Percentiles rank a stretch among this genome's conserved stretches.
These are phyloP conservation scores for Antennarius maculatus DNA, from an alignment of 2,797 vertebrate species.

Conservation along the genomic window DNA sequence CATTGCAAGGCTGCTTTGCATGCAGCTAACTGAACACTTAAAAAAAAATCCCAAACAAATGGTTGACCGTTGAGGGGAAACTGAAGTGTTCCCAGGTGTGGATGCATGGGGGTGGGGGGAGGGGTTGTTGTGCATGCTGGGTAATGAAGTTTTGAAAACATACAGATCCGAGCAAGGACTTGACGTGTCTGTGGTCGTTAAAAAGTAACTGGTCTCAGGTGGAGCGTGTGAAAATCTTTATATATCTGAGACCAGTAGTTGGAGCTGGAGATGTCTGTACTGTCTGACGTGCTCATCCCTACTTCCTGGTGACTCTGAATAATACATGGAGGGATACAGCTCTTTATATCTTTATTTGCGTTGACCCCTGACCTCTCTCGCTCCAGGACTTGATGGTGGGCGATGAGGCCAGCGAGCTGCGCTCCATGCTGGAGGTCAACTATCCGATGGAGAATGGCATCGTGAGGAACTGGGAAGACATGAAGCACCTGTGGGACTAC, in stretches of 20 bases:
- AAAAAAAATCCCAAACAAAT: constrained; percentile 7
- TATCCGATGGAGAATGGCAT: constrained; percentile 90
- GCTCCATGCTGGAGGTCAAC: constrained; percentile 86
- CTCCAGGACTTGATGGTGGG: constrained; percentile 87
- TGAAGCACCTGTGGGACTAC: constrained; percentile 88
- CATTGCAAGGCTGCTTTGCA: constrained; percentile 64
- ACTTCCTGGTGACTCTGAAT: neutral
- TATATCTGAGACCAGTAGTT: constrained; percentile 13
- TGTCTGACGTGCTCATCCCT: neutral
- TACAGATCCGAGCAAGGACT: constrained; percentile 2
- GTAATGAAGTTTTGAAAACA: constrained; percentile 43
- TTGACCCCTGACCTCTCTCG: constrained; percentile 11
- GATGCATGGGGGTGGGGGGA: constrained; percentile 74
- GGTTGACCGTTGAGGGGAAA: constrained; percentile 44
- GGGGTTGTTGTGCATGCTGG: constrained; percentile 74
- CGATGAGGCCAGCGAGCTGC: constrained; percentile 86
- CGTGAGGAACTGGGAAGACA: constrained; percentile 88
- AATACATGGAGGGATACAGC: neutral
- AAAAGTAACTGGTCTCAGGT: constrained; percentile 1
- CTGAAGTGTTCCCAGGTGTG: constrained; percentile 54
- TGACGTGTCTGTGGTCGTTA: constrained; percentile 7
- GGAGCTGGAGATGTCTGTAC: neutral
- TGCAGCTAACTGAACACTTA: constrained; percentile 68
- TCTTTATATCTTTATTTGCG: constrained; percentile 1
- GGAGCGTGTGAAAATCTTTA: neutral